Base-by-base conservation (phyloP, 2,888 invertebrate genomes). In the Monoplex corrugatus region DNA sequence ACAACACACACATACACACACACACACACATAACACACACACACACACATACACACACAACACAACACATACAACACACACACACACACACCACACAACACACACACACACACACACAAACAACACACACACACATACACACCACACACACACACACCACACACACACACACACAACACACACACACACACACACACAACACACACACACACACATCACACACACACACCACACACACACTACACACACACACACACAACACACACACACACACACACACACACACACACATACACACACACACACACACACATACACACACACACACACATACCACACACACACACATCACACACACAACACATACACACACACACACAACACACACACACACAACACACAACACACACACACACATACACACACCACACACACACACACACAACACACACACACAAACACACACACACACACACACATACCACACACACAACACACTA, bases 361-460 rank as follows among this genome's bases (percentile, higher is more conserved):
- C 57, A 10, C 10, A 57, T 28, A 10, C 57, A 57, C 57, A 10
- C 57, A 57, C 57, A 10, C 57, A 57, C 57, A 10, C 57, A 57
- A 57, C 57, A 57, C 57, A 57, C 57, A 57, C 57, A 57, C 57
- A 57, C 57, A 57, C 57, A n/a, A n/a, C n/a, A n/a, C n/a, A n/a
- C n/a, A n/a, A n/a, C n/a, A 28, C 57, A 10, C 57, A 28, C 50
- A 50, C 50, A 50, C 50, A 16, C 50, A 50, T 19, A 50, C 50
- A n/a, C 57, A 57, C 57, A 10, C n/a, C 57, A 57, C 57, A 5
- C 57, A 57, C 57, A 10, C 57, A 57, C 57, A 10, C 57, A 57
- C 57, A 10, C 10, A n/a, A 57, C 57, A 10, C 57, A 57, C 57
- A 10, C 57, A 57, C 57, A 10, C 57, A 57, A 16, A 10, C 57